Evolutionary conservation across 2,113 vertebrate species (phyloP).

Genomic region (Crotalus horridus): DNA sequence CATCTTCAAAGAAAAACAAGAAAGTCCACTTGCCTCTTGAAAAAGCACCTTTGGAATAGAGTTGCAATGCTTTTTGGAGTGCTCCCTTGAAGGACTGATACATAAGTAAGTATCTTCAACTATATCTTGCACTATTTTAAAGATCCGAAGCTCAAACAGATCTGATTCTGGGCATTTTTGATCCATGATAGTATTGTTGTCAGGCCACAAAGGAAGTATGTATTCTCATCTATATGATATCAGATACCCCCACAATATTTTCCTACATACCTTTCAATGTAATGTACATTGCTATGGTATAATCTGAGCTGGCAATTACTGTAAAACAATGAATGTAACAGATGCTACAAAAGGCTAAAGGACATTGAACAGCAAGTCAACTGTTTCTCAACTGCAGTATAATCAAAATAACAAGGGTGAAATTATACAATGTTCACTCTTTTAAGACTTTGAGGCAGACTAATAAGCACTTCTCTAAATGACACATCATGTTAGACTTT

Average conservation of each 20-base stretch:
- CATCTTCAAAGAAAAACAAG: too few relatives aligned
- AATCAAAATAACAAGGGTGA: not conserved
- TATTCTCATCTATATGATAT: not conserved
- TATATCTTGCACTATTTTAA: not conserved
- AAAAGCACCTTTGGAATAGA: not conserved
- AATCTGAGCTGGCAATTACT: not conserved
- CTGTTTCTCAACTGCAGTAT: conserved; percentile 3
- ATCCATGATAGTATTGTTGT: not conserved
- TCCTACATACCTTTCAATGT: not conserved
- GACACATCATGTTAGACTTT: not conserved
- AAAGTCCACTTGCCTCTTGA: too few relatives aligned
- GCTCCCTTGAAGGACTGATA: not conserved
- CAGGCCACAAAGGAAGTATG: not conserved
- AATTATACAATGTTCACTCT: not conserved
- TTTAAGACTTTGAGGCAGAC: conserved; percentile 21
- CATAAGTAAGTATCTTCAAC: not conserved
- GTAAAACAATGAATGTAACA: not conserved
- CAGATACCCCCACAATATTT: not conserved
- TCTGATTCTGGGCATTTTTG: not conserved
- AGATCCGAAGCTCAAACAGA: not conserved
- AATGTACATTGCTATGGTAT: not conserved
- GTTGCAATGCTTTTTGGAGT: not conserved
- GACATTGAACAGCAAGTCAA: not conserved
- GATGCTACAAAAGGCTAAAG: not conserved
- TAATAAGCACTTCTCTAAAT: not conserved